A percentile compares a stretch with the other conserved stretches of the same genome.
These are phyloP conservation scores for Sarcophaga variegata DNA, from an alignment of 2,888 invertebrate genomes.

Conservation along the genomic window DNA sequence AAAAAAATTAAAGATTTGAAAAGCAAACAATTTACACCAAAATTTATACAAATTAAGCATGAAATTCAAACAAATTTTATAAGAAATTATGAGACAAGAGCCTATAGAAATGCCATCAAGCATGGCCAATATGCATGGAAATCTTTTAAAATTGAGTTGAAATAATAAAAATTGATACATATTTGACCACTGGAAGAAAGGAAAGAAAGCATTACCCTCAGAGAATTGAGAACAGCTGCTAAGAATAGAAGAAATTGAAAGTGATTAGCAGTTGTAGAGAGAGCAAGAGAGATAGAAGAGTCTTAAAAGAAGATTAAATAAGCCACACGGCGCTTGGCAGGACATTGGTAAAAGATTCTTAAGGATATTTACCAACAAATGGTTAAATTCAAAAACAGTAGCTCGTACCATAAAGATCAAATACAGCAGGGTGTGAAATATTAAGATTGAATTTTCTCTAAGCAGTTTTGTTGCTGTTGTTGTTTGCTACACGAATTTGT, in stretches of 20 bases:
- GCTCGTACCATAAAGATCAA: slow-evolving; percentile 1
- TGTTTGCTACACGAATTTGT: neutral
- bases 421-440: neutral
- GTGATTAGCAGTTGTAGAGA: neutral
- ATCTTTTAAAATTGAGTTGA: slow-evolving; percentile 45
- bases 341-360: slow-evolving; percentile 3
- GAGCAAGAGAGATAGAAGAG: slow-evolving; percentile 14
- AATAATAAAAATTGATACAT: slow-evolving; percentile 23
- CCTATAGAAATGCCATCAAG: slow-evolving; percentile 62
- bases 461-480: neutral
- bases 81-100: slow-evolving; percentile 60
- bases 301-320: slow-evolving; percentile 37
- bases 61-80: slow-evolving; percentile 55
- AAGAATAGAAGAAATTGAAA: neutral
- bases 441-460: neutral
- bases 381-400: slow-evolving; percentile 18
- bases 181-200: neutral
- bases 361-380: slow-evolving; percentile 3
- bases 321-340: slow-evolving; percentile 33
- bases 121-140: slow-evolving; percentile 63
- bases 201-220: too few relatives aligned
- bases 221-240: neutral
- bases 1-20: too few relatives aligned
- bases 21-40: slow-evolving; percentile 1
- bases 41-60: slow-evolving; percentile 54